Conservation (phyloP, 1,140 invertebrate species). For the Brachionus koreanus region DNA sequence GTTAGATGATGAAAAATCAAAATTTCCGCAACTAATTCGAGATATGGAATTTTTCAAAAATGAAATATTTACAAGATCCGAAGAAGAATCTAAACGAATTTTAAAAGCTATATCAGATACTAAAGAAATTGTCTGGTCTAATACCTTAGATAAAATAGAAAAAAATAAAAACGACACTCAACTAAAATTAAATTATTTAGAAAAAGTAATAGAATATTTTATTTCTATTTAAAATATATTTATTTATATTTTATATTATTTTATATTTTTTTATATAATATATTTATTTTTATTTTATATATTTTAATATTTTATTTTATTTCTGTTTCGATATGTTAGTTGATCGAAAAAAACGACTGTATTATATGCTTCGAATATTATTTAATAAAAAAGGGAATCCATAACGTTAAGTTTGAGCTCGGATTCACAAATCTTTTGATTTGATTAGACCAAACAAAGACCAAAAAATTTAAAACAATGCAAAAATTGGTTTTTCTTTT, state of each 20-base stretch:
- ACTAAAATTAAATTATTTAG: not conserved
- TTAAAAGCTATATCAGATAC: not conserved
- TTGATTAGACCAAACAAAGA: no score
- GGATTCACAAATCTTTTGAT: not conserved
- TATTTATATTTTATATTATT: no score
- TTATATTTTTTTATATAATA: no score
- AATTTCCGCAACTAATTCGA: not conserved
- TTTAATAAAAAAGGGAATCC: no score
- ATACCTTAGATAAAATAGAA: not conserved
- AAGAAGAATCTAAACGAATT: not conserved
- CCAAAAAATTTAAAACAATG: no score
- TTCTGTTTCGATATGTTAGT: no score
- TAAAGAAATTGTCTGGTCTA: slow-evolving; percentile 1
- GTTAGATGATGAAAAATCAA: slow-evolving; percentile 9
- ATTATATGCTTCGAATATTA: no score
- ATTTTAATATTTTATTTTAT: no score
- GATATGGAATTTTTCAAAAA: slow-evolving; percentile 3
- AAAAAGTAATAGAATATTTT: not conserved
- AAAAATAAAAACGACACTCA: not conserved
- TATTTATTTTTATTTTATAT: no score
- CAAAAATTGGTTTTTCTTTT: no score
- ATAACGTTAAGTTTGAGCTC: not conserved
- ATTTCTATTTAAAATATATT: no score
- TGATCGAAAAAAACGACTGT: no score
- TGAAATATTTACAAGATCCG: not conserved